phyloP scores from a whole-genome alignment of 1,140 invertebrate genomes.

The Meteorus sp. region DNA sequence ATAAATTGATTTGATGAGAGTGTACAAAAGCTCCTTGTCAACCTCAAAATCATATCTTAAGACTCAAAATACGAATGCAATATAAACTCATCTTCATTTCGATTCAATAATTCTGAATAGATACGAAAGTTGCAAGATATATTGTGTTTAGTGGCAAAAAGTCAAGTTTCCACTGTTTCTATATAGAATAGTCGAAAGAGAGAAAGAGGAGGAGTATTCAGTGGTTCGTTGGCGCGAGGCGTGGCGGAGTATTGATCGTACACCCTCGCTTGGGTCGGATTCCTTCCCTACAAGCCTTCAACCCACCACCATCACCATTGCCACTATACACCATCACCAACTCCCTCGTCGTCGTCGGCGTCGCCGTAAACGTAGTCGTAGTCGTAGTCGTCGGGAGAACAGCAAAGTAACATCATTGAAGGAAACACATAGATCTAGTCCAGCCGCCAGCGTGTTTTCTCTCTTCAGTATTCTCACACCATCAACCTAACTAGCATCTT shows the following conservation, averaged over 20 bases:
- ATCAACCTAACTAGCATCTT: too few relatives aligned
- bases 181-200: too few relatives aligned
- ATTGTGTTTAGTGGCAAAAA: constrained; percentile 1
- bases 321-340: neutral
- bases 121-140: neutral
- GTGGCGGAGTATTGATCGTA: constrained; percentile 36
- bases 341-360: neutral
- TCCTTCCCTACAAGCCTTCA: constrained; percentile 12
- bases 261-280: constrained; percentile 20
- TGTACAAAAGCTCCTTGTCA: too few relatives aligned
- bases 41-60: too few relatives aligned
- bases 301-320: too few relatives aligned
- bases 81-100: neutral
- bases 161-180: constrained; percentile 22
- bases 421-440: neutral
- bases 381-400: too few relatives aligned
- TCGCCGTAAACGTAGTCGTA: neutral
- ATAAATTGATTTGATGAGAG: too few relatives aligned
- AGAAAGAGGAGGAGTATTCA: constrained; percentile 9
- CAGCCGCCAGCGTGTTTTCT: too few relatives aligned
- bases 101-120: neutral
- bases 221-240: constrained; percentile 29
- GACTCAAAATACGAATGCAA: too few relatives aligned
- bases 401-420: neutral
- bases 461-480: too few relatives aligned